Conservation (phyloP, 2,113 vertebrate species). For the Tragelaphus buxtoni region DNA sequence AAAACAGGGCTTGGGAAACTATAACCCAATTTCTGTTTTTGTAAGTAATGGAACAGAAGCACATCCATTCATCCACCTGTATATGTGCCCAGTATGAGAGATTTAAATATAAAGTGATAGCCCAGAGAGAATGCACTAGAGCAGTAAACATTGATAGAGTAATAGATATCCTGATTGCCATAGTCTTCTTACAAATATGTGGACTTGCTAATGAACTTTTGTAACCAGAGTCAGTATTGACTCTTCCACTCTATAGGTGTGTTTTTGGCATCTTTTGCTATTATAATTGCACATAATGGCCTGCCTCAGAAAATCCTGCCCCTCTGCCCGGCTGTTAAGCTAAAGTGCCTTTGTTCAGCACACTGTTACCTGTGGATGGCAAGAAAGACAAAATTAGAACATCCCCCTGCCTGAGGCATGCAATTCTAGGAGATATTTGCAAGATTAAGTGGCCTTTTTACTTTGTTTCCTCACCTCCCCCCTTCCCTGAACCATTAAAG, state of each 20-base stretch:
- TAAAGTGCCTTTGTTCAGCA: background rate
- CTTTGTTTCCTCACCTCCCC: background rate
- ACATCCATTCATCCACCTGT: background rate
- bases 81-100: background rate
- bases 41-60: background rate
- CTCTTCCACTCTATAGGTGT: background rate
- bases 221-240: background rate
- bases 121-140: background rate
- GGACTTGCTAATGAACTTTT: constrained; percentile 1
- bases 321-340: background rate
- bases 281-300: background rate
- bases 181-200: constrained; percentile 28
- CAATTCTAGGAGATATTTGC: background rate
- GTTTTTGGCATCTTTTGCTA: background rate
- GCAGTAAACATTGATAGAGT: background rate
- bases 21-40: background rate
- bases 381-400: background rate
- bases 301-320: background rate
- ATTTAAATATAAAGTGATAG: constrained; percentile 25
- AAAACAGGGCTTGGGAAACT: background rate
- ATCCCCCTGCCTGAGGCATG: background rate
- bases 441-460: background rate
- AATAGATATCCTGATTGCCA: background rate
- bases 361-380: background rate
- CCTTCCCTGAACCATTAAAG: background rate